Base-by-base conservation (phyloP, 2,797 vertebrate species). In the Rachycentron canadum region DNA sequence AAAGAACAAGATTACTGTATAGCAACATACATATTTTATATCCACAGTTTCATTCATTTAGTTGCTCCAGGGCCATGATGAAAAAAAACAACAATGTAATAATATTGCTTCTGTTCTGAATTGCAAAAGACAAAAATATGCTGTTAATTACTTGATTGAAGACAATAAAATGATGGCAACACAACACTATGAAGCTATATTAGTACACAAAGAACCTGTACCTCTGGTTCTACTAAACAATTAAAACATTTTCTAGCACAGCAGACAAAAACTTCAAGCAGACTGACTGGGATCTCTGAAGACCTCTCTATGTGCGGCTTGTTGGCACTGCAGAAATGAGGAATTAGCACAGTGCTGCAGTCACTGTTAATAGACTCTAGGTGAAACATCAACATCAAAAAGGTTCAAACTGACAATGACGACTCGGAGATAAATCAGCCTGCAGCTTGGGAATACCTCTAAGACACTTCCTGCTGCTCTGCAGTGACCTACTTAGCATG, bases 401-500 rank as follows among this genome's bases (percentile, higher is more conserved):
- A 49, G 55, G 43, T 74, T 85, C 41, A 68, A 52, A 70, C 16
- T 79, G 74, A 78, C 62, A 49, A 79, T 14, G 45, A 85, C 30
- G 55, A 53, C 72, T 72, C n/a, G 0, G 53, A 72, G 73, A 79
- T 79, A 60, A 86, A 76, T 82, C 75, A 64, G 55, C 47, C 41
- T 3, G 10, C 72, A 59, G 75, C 73, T 30, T 30, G 58, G 87
- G 81, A 84, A 88, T 67, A 78, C 73, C 78, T 81, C 78, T 56
- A 17, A 72, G 75, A 68, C 40, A 52, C 87, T 81, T 83, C 76
- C 76, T 67, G 73, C 68, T 65, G 61, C 71, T 71, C 69, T 64
- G 74, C 83, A 26, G 59, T 87, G 91, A 90, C 91, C 90, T 79
- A 92, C 81, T 89, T 89, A 75, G 57, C 53, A 57, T 67, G 53